Conservation (phyloP, 2,888 invertebrate genomes). For the Sisyra terminalis region DNA sequence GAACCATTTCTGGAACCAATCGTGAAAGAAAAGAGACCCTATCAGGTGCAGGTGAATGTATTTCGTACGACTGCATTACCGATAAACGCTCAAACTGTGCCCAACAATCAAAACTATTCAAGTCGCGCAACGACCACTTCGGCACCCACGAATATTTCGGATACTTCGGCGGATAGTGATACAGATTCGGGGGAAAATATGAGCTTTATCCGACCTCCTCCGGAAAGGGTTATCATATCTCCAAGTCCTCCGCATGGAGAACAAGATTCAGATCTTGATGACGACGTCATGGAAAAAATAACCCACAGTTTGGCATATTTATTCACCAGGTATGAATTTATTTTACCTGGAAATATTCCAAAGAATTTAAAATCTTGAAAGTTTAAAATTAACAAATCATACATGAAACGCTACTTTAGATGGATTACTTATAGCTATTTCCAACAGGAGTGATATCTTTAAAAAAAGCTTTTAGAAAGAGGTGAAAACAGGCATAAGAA, state of each 20-base stretch:
- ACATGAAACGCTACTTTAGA: too few relatives aligned
- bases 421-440: too few relatives aligned
- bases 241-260: constrained; percentile 24
- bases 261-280: constrained; percentile 60
- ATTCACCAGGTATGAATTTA: constrained; percentile 52
- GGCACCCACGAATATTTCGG: constrained; percentile 13
- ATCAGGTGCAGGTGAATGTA: constrained; percentile 50
- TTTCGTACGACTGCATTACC: constrained; percentile 32
- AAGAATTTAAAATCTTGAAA: too few relatives aligned
- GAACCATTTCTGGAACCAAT: constrained; percentile 71
- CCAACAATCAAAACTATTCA: background rate
- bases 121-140: background rate
- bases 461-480: too few relatives aligned
- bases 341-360: too few relatives aligned
- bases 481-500: too few relatives aligned
- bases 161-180: constrained; percentile 18
- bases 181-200: constrained; percentile 22
- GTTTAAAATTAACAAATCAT: too few relatives aligned
- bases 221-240: constrained; percentile 18
- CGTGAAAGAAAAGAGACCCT: constrained; percentile 51
- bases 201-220: constrained; percentile 23
- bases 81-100: constrained; percentile 17
- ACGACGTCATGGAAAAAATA: constrained; percentile 48
- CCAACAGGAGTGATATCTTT: too few relatives aligned
- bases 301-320: constrained; percentile 58